phyloP scores from a whole-genome alignment of 1,140 invertebrate species.

The Apis laboriosa region DNA sequence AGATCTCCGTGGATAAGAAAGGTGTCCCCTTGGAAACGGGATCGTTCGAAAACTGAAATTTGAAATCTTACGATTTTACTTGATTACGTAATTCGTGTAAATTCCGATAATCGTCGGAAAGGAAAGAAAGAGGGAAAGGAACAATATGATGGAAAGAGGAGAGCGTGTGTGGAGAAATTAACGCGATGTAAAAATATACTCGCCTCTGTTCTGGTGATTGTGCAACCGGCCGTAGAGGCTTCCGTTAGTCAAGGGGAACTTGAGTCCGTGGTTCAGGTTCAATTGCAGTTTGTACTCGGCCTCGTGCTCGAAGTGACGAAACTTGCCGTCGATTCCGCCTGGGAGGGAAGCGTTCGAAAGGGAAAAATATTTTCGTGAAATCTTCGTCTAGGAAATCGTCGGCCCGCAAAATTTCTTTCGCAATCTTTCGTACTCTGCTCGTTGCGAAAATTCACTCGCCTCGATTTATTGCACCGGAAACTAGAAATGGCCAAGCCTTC shows the following conservation, averaged over 20 bases:
- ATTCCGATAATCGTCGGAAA: no score
- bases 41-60: no score
- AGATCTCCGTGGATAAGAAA: background rate
- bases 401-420: conserved; percentile 3
- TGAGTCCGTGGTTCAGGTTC: conserved; percentile 79
- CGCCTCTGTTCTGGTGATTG: conserved; percentile 76
- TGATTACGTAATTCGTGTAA: no score
- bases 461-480: background rate
- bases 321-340: conserved; percentile 83
- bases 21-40: background rate
- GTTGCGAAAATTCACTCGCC: background rate
- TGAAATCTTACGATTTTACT: no score
- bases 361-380: conserved; percentile 31
- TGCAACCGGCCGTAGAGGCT: conserved; percentile 81
- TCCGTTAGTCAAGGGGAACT: conserved; percentile 85
- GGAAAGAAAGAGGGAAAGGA: background rate
- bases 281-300: conserved; percentile 75
- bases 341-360: conserved; percentile 51
- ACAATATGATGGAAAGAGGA: background rate
- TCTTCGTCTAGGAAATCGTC: background rate
- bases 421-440: no score
- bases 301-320: conserved; percentile 81
- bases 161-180: conserved; percentile 10
- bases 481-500: no score
- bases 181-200: background rate